Evolutionary conservation across 1,140 invertebrate species (phyloP), one percentile per base, ranked within the genome.

Genomic region (Brachystomella parvula): DNA sequence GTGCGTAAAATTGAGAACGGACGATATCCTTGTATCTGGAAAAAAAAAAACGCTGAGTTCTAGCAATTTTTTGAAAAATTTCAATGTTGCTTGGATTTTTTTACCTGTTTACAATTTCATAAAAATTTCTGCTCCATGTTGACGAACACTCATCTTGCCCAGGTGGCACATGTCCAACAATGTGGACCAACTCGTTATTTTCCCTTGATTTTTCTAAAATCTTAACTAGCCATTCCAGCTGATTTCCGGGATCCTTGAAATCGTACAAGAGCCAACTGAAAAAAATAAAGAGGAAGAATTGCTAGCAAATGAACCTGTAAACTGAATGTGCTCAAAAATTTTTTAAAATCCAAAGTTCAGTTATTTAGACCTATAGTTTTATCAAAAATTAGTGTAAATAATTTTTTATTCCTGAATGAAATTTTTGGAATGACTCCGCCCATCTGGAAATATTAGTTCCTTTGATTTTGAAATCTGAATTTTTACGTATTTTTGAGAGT

Each of bases 221-320:
- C 32, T 59, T 63, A 19, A 39, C 65, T 31, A 70, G 30, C 66
- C 71, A 73, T 26, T 65, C 31, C 21, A 74, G 61, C 39, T 69
- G 62, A 32, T 61, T 63, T 39, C 62, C 67, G 3, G 69, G 72
- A 74, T 87, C 85, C 49, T 76, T 68, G 15, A 83, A 82, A 60
- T 84, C 77, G 59, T 83, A 83, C 0, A 83, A 75, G 58, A 86
- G 68, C 86, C 86, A 87, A 64, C 64, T 66, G 31, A 28, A 63
- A 76, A 77, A 15, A 83, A 24, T 53, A 17, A 24, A 17, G 9
- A 53, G 24, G 49, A 24, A 53, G n/a, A n/a, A n/a, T n/a, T n/a
- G n/a, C n/a, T n/a, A n/a, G n/a, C n/a, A n/a, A n/a, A n/a, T n/a
- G n/a, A n/a, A n/a, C n/a, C n/a, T n/a, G n/a, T n/a, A n/a, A n/a